Evolutionary conservation across 2,888 invertebrate genomes (phyloP), one percentile per base, ranked within the genome.

Genomic region (Oxycera nigricornis): DNA sequence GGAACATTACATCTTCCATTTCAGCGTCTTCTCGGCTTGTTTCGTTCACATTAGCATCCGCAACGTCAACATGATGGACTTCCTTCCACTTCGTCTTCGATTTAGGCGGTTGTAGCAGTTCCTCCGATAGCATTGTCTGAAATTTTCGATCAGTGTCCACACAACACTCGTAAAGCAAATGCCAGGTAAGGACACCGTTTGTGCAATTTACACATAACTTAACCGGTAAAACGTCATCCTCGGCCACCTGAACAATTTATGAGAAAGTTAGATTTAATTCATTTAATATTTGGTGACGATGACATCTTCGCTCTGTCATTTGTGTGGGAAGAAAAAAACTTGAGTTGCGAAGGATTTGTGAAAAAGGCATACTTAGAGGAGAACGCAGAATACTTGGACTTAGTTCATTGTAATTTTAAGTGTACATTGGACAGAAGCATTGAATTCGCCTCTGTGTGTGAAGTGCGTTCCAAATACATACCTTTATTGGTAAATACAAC

Each of bases 401-500:
- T n/a, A n/a, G n/a, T n/a, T n/a, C n/a, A n/a, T n/a, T n/a, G n/a
- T n/a, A n/a, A n/a, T n/a, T n/a, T n/a, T n/a, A n/a, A n/a, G n/a
- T n/a, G n/a, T n/a, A n/a, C n/a, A n/a, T n/a, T n/a, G n/a, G n/a
- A n/a, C n/a, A n/a, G n/a, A n/a, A n/a, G n/a, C n/a, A n/a, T n/a
- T n/a, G n/a, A n/a, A n/a, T n/a, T n/a, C n/a, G n/a, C n/a, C n/a
- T n/a, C n/a, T n/a, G n/a, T n/a, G n/a, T n/a, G n/a, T n/a, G n/a
- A n/a, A 35, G 20, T 17, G 39, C 1, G n/a, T n/a, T n/a, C n/a
- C n/a, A n/a, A n/a, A n/a, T n/a, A n/a, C 82, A 79, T 80, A 91
- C 90, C 85, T 87, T 85, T 78, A 91, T 87, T 1, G 91, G 91
- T 72, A 92, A 83, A 83, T 91, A 88, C 76, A 87, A 86, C 77